These are phyloP conservation scores for Dunckerocampus dactyliophorus DNA, from an alignment of 2,113 vertebrate species.

Conservation along the genomic window DNA sequence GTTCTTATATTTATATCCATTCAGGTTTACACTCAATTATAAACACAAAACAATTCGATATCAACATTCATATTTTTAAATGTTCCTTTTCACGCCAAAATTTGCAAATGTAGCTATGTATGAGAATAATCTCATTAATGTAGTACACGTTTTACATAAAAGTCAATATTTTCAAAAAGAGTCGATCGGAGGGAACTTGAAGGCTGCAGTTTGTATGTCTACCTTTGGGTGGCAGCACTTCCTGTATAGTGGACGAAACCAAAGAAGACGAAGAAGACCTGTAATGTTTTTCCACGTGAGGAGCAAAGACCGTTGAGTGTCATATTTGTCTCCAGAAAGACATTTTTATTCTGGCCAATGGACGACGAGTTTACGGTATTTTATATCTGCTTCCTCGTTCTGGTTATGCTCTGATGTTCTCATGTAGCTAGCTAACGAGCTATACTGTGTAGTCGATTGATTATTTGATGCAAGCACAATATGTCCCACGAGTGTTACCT, in stretches of 20 bases:
- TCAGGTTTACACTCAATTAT: no score
- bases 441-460: no score
- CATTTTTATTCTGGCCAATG: not conserved
- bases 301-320: not conserved
- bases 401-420: not conserved
- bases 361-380: slow-evolving; percentile 1
- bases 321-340: not conserved
- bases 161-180: not conserved
- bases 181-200: not conserved
- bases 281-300: not conserved
- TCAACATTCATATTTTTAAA: no score
- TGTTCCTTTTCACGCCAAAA: no score
- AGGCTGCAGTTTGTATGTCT: not conserved
- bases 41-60: no score
- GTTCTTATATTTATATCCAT: no score
- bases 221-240: not conserved
- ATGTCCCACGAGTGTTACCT: no score
- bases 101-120: no score
- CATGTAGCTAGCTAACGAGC: no score
- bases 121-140: not conserved
- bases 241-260: not conserved
- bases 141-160: not conserved
- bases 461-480: no score
- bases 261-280: not conserved
- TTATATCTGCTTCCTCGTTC: not conserved